Conservation (phyloP, 2,888 invertebrate genomes). For the Lasioglossum morio region DNA sequence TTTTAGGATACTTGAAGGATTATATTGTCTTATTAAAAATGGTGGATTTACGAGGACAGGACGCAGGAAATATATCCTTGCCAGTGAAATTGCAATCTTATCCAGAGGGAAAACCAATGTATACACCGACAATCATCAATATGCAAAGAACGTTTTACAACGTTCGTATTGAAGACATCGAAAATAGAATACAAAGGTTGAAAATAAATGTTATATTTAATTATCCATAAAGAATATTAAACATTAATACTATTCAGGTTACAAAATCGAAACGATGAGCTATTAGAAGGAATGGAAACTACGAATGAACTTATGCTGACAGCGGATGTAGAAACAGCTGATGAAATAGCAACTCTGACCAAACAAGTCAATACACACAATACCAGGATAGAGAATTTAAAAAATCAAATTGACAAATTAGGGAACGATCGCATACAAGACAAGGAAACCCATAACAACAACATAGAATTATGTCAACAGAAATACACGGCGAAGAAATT, state of each 20-base stretch:
- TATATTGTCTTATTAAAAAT: conserved; percentile 47
- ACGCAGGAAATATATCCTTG: conserved; percentile 69
- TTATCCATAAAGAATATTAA: not conserved
- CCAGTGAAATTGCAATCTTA: conserved; percentile 69
- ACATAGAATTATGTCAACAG: conserved; percentile 62
- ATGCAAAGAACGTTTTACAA: conserved; percentile 76
- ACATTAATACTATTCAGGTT: conserved; percentile 66
- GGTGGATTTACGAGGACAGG: conserved; percentile 64
- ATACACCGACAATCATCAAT: conserved; percentile 71
- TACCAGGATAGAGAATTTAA: conserved; percentile 54
- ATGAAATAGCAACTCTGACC: conserved; percentile 70
- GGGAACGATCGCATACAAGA: conserved; percentile 62
- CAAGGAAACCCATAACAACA: conserved; percentile 63
- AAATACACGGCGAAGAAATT: conserved; percentile 71
- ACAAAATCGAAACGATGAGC: conserved; percentile 71
- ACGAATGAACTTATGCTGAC: conserved; percentile 45
- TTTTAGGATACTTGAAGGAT: conserved; percentile 8
- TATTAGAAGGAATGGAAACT: conserved; percentile 57
- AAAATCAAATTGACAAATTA: conserved; percentile 54
- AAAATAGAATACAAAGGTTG: conserved; percentile 75
- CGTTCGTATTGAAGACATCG: conserved; percentile 69
- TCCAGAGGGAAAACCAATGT: conserved; percentile 40
- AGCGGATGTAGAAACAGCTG: conserved; percentile 67
- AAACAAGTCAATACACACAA: conserved; percentile 58
- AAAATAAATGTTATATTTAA: not conserved